phyloP scores from a whole-genome alignment of 2,797 vertebrate species.

The Spea hammondii region DNA sequence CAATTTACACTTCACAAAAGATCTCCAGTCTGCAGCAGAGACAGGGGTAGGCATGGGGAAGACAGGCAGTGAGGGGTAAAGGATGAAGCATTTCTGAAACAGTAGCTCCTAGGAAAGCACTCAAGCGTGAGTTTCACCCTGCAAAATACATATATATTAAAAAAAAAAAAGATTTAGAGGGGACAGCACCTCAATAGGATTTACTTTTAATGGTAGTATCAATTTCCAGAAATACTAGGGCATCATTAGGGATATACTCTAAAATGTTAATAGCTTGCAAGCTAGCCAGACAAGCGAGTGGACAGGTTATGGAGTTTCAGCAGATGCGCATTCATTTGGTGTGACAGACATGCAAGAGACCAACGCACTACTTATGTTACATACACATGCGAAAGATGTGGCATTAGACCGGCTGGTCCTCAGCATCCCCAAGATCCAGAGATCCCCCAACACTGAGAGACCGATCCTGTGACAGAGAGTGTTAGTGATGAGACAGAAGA shows the following conservation, averaged over 20 bases:
- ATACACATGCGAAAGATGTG: constrained; percentile 55
- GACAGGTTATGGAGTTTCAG: too few species aligned
- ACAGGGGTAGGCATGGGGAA: constrained; percentile 5
- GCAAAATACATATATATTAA: constrained; percentile 1
- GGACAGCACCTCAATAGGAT: too few species aligned
- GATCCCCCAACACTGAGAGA: constrained; percentile 49
- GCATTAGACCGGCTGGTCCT: constrained; percentile 57
- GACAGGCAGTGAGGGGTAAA: constrained; percentile 36
- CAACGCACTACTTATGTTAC: constrained; percentile 28
- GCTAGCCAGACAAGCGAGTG: too few species aligned
- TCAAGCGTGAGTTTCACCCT: constrained; percentile 33
- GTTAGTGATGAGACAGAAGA: constrained; percentile 50
- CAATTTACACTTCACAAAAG: constrained; percentile 17
- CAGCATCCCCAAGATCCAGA: constrained; percentile 56
- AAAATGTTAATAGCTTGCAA: too few species aligned
- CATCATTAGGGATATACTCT: too few species aligned
- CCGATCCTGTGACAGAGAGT: constrained; percentile 34
- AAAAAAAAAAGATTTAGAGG: neutral
- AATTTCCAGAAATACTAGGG: too few species aligned
- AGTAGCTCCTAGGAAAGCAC: constrained; percentile 2
- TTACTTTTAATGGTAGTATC: too few species aligned
- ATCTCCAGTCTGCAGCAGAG: constrained; percentile 30
- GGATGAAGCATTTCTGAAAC: constrained; percentile 33
- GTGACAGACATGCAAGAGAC: constrained; percentile 5
- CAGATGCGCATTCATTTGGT: too few species aligned